Conservation (phyloP, 2,113 vertebrate genomes). For the Anser brachyrhynchus region DNA sequence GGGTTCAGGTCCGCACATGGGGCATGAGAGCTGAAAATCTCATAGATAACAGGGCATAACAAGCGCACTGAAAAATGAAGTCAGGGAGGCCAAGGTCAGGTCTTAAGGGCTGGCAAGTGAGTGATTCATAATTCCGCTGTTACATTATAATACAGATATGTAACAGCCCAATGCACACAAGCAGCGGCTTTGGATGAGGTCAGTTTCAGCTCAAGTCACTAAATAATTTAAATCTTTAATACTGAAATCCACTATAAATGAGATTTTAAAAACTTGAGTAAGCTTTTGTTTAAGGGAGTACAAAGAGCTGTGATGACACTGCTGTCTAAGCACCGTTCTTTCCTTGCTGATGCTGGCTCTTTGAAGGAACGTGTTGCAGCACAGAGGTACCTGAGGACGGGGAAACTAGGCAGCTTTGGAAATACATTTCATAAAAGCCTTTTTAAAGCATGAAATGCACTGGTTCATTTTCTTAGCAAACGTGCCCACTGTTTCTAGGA, state of each 20-base stretch:
- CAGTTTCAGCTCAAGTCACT: not conserved
- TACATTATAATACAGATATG: not conserved
- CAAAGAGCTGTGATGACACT: slow-evolving; percentile 1
- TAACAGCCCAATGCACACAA: slow-evolving; percentile 37
- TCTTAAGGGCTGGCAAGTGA: not conserved
- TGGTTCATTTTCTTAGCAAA: not conserved
- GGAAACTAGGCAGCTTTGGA: not conserved
- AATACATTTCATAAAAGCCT: not conserved
- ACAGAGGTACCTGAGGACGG: not conserved
- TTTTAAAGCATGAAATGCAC: not conserved
- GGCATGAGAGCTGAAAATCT: not conserved
- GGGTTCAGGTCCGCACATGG: not conserved
- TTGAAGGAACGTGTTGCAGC: not conserved
- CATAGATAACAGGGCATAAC: not conserved
- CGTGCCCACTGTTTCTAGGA: not conserved
- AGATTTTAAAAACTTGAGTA: slow-evolving; percentile 21
- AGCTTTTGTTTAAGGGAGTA: not conserved
- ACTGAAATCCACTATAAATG: slow-evolving; percentile 9
- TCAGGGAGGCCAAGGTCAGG: slow-evolving; percentile 24
- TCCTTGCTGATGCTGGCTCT: not conserved
- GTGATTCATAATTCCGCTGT: not conserved
- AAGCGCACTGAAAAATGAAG: not conserved
- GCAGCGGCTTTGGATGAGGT: slow-evolving; percentile 19
- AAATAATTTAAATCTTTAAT: slow-evolving; percentile 44
- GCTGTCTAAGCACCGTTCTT: not conserved